Conservation (phyloP, 2,113 vertebrate species). For the Phyllostomus discolor region DNA sequence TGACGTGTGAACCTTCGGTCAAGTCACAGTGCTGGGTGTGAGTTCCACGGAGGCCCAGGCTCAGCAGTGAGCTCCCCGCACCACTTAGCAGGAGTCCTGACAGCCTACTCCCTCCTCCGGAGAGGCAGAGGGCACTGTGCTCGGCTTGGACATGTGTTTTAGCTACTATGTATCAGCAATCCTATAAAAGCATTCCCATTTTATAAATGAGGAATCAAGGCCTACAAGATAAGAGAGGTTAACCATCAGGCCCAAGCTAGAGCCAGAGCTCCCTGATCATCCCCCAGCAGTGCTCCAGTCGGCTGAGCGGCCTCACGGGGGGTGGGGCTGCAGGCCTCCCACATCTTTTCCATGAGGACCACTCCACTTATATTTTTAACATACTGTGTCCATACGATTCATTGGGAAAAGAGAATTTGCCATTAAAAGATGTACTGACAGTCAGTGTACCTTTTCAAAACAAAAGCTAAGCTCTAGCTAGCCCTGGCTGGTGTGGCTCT, state of each 20-base stretch:
- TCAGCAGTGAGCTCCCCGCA: neutral
- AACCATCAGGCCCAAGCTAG: neutral
- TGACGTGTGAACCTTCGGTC: neutral
- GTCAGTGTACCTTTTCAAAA: neutral
- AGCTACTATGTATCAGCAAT: neutral
- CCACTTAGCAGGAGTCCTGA: neutral
- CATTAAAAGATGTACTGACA: neutral
- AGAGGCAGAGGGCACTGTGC: neutral
- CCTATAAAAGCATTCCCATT: neutral
- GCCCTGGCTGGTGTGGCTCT: too few species aligned
- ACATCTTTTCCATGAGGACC: neutral
- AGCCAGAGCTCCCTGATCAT: neutral
- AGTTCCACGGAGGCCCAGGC: neutral
- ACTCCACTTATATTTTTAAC: neutral
- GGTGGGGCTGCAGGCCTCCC: neutral
- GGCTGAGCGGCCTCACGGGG: rapidly evolving
- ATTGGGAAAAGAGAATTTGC: neutral
- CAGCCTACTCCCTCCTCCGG: neutral
- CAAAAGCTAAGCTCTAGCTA: neutral
- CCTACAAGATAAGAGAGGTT: neutral
- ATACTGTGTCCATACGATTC: neutral
- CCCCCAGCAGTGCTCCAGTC: neutral
- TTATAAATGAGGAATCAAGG: neutral
- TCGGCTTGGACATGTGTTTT: neutral
- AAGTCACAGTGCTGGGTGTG: neutral